Base-by-base conservation (phyloP, 92 coral and sea anemone genomes). In the Umimayanthus kanabou region DNA sequence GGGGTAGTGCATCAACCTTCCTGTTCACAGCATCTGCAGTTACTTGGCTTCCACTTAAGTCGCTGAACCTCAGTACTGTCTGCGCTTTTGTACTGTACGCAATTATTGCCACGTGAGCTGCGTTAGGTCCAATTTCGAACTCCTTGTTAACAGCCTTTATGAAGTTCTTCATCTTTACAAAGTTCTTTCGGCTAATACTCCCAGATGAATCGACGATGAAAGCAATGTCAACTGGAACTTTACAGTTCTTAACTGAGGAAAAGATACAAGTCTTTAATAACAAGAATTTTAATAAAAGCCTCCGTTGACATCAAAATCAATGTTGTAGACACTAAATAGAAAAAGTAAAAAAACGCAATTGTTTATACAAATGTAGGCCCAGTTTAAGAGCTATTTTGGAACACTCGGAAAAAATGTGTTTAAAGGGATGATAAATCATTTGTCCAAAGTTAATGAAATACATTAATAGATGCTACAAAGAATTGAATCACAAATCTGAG, bases 141-240 rank as follows among this genome's bases (percentile, higher is more conserved):
- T 61, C 39, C 45, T 8, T 30, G 72, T 22, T 58, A 67, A 80
- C 70, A 33, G 85, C 66, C 29, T 80, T 80, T 58, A 80, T 14
- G 42, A 80, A 80, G 45, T 57, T 57, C 70, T 80, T 80, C 74
- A 66, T 39, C 85, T 81, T 66, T 14, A 81, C 50, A 81, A 81
- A 81, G 76, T 81, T 80, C 71, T 40, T 80, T 58, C 85, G 85
- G 29, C 85, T 80, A 57, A 80, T 80, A 58, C 85, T 80, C 49
- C 85, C 85, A 80, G 85, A 80, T 58, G 85, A 80, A 39, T 80
- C 85, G 18, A 80, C 72, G 66, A 80, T 30, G 73, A 80, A 80
- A 37, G 50, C 85, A 58, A 80, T 20, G 30, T 80, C 85, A 23
- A 58, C 73, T 16, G 53, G 73, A 57, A 61, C 73, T 25, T 65